Evolutionary conservation across 2,888 invertebrate genomes (phyloP).

Genomic region (Diarsia mendica): DNA sequence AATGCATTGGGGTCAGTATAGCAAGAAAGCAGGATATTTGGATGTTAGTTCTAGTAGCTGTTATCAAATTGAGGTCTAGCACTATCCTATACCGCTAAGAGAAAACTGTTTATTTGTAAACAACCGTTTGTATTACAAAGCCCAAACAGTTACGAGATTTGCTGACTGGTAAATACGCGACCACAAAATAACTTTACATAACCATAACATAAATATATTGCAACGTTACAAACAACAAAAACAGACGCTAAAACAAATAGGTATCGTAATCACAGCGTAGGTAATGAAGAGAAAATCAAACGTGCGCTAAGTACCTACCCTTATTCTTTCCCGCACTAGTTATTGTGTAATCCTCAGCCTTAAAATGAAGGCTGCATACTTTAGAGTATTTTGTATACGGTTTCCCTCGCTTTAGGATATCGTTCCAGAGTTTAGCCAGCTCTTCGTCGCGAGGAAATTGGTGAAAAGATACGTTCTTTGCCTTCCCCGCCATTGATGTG

Average conservation of each 20-base stretch:
- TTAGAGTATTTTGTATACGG: conserved; percentile 89
- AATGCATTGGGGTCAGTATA: too few species aligned
- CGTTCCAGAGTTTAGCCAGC: conserved; percentile 86
- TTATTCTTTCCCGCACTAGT: conserved; percentile 87
- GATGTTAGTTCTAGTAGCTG: background rate
- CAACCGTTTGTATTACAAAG: too few species aligned
- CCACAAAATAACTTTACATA: background rate
- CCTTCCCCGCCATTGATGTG: conserved; percentile 89
- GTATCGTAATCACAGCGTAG: conserved; percentile 17
- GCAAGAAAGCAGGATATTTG: background rate
- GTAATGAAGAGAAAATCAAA: conserved; percentile 50
- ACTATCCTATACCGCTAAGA: too few species aligned
- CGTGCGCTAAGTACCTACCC: conserved; percentile 73
- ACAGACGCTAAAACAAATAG: conserved; percentile 22
- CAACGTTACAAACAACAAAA: conserved; percentile 25
- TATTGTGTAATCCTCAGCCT: conserved; percentile 84
- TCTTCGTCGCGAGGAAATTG: conserved; percentile 87
- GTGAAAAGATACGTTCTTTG: conserved; percentile 88
- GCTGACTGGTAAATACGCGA: background rate
- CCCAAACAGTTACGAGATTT: background rate
- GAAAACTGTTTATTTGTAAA: background rate
- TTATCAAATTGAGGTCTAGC: background rate
- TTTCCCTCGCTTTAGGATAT: conserved; percentile 86
- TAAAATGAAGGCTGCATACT: conserved; percentile 88
- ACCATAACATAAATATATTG: conserved; percentile 19